Percentiles rank a stretch among this genome's conserved stretches.
phyloP scores from a whole-genome alignment of 37 sponge, comb jelly and placozoan species.

The Ephydatia muelleri region DNA sequence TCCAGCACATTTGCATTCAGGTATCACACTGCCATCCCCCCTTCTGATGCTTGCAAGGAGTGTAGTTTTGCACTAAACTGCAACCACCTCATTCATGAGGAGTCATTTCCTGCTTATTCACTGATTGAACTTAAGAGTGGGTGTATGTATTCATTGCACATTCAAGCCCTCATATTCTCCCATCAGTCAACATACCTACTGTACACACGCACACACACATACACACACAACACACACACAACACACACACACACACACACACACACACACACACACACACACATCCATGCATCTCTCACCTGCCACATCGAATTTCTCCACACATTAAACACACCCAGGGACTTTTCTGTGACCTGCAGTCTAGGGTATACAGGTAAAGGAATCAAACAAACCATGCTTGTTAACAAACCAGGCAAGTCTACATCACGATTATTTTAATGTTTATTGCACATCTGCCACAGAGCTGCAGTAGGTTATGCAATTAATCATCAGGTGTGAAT shows the following conservation, averaged over 20 bases:
- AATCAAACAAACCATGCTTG: background rate
- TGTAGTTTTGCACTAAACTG: too few relatives aligned
- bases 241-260: background rate
- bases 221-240: background rate
- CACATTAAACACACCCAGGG: slow-evolving; percentile 77
- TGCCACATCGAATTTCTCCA: slow-evolving; percentile 67
- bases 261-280: background rate
- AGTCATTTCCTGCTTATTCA: too few relatives aligned
- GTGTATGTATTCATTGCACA: too few relatives aligned
- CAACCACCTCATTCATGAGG: too few relatives aligned
- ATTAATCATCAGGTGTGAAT: background rate
- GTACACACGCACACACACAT: background rate
- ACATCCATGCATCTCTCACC: slow-evolving; percentile 28
- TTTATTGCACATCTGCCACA: background rate
- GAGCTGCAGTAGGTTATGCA: background rate
- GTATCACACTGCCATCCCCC: too few relatives aligned
- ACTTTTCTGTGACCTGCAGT: slow-evolving; percentile 63
- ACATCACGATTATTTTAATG: background rate
- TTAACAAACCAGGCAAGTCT: too few relatives aligned
- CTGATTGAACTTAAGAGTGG: too few relatives aligned
- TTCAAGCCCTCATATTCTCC: too few relatives aligned
- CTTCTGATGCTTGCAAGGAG: too few relatives aligned
- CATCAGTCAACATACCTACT: too few relatives aligned
- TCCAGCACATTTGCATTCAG: too few relatives aligned
- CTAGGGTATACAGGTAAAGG: background rate